Base-by-base conservation (phyloP, 2,797 vertebrate species). In the Alauda arvensis region DNA sequence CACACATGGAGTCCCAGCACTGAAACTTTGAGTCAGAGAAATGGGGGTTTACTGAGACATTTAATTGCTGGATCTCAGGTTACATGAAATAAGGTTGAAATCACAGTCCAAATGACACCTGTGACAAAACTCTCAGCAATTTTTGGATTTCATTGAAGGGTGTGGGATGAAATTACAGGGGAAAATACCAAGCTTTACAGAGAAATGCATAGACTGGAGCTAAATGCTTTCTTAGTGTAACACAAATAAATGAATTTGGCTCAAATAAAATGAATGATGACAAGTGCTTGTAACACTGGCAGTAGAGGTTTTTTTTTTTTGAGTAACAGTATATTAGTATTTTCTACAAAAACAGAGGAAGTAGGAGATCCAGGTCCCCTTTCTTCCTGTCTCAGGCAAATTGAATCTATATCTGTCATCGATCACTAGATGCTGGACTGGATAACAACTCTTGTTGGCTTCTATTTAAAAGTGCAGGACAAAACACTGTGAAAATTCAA, bases 161-260 rank as follows among this genome's bases (percentile, higher is more conserved):
- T 57, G 31, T 87, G 45, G 56, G 82, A 57, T 90, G 70, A 69
- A 88, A 77, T 93, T 91, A 89, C 72, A 76, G 18, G 56, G 43
- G 17, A 84, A 89, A 92, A 87, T 48, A 82, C 10, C 49, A 69
- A 42, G 49, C 53, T 81, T 89, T 79, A 17, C 23, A 77, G 62
- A 85, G 76, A 68, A 51, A 46, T 85, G 62, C 42, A 56, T 0
- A 66, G 62, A 42, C 80, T 77, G 65, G 39, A 77, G 49, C 23
- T 85, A 46, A 85, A 82, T 67, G 83, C 81, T 91, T 91, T 84
- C 76, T 70, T 33, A 77, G 46, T 68, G 46, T 61, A 92, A 91
- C 40, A 84, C 9, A 91, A 94, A 94, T 90, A 90, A 87, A 93
- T 92, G 14, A 79, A 85, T 87, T 93, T 68, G 49, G 39, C 43